Base-by-base conservation (phyloP, 2,888 invertebrate species). In the Iphiclides podalirius region DNA sequence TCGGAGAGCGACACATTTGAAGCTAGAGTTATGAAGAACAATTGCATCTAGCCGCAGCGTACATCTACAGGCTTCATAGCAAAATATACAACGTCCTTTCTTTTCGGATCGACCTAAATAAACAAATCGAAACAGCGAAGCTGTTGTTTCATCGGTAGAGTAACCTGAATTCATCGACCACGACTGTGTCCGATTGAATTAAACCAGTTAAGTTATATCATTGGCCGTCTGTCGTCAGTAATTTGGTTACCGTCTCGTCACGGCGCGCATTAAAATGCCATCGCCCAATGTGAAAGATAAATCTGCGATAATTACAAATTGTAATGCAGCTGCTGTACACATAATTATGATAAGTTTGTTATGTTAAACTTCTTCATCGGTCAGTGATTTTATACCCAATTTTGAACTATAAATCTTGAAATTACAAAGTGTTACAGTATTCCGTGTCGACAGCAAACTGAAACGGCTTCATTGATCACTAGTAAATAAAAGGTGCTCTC, bases 131-230 rank as follows among this genome's bases (percentile, higher is more conserved):
- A 61, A 63, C 64, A 69, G 68, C 62, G 68, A 66, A 64, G 55
- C 37, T 68, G 47, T 61, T 62, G 54, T 60, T 55, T 45, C 44
- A 8, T 60, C 59, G 67, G 64, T 68, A 64, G 70, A 71, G 70
- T 76, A 80, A 83, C 81, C 84, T 70, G 69, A 79, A 80, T 85
- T 79, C 73, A 61, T 69, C 71, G 82, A 78, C 78, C 80, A 72
- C 79, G 57, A 72, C 79, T 76, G 79, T 75, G 78, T 75, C 82
- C 62, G 73, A 82, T 84, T 78, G 71, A 79, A 84, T 50, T 28
- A 28, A 40, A 49, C 38, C 76, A 83, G 81, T 79, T 82, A 79
- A 86, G 84, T 86, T 83, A 84, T 85, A 83, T 84, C 81, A 86
- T 79, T 84, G 81, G 64, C 66, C 65, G 75, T 71, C 73, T 70